These are phyloP conservation scores for Enoplolaimus lenunculus DNA, from an alignment of 2,888 invertebrate genomes.

Conservation along the genomic window DNA sequence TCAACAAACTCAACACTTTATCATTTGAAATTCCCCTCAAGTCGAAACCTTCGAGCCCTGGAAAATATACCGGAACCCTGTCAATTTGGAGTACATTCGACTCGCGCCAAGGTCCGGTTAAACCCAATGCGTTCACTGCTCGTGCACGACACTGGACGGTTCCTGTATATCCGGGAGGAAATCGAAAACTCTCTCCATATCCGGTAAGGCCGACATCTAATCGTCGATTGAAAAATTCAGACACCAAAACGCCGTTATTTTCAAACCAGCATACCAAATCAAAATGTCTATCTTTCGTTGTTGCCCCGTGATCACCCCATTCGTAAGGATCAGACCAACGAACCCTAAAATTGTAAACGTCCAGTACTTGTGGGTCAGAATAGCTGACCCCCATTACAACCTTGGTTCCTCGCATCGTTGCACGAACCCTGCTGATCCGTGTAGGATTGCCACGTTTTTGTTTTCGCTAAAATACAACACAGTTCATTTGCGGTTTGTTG, in stretches of 20 bases:
- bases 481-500: too few species aligned
- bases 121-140: conserved; percentile 6
- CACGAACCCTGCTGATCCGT: not conserved
- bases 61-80: conserved; percentile 20
- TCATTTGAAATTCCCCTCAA: conserved; percentile 6
- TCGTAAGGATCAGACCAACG: conserved; percentile 19
- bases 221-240: not conserved
- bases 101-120: not conserved
- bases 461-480: not conserved
- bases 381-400: not conserved
- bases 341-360: conserved; percentile 20
- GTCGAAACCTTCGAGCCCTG: conserved; percentile 18
- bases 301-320: conserved; percentile 12
- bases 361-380: conserved; percentile 18
- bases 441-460: not conserved
- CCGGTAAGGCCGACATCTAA: conserved; percentile 10
- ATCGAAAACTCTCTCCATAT: conserved; percentile 20
- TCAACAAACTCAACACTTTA: not conserved
- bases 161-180: conserved; percentile 16
- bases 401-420: not conserved
- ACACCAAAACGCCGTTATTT: not conserved
- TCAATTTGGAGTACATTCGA: conserved; percentile 14
- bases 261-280: conserved; percentile 15
- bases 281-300: not conserved
- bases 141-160: conserved; percentile 15